Percentiles rank a stretch among this genome's conserved stretches.
These are phyloP conservation scores for Rhyzopertha dominica DNA, from an alignment of 1,140 invertebrate genomes.

Conservation along the genomic window DNA sequence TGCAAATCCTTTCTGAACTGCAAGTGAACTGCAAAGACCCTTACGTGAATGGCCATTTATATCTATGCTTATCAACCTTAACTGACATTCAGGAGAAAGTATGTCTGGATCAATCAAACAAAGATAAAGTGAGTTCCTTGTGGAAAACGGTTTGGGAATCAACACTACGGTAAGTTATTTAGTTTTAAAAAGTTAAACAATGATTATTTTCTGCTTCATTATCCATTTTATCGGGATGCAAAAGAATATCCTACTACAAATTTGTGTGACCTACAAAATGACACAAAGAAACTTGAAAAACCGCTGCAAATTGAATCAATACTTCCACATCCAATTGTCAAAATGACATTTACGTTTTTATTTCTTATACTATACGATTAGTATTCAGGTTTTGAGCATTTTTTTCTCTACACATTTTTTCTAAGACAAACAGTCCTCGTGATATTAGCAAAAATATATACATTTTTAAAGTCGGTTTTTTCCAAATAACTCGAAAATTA, in stretches of 20 bases:
- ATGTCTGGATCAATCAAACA: constrained; percentile 22
- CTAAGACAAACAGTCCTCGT: no score
- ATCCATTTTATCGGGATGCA: no score
- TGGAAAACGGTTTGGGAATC: constrained; percentile 48
- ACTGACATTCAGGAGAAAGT: constrained; percentile 36
- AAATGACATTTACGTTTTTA: neutral
- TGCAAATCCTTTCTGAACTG: constrained; percentile 42
- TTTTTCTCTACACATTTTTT: no score
- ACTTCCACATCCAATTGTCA: neutral
- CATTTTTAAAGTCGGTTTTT: no score
- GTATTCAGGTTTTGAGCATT: no score
- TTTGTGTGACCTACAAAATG: no score
- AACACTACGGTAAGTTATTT: constrained; percentile 41
- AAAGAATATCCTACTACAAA: no score
- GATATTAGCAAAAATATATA: no score
- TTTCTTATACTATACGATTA: no score
- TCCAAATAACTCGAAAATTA: no score
- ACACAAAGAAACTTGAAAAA: constrained; percentile 3
- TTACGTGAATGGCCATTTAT: constrained; percentile 41
- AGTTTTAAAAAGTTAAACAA: constrained; percentile 2
- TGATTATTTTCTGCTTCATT: no score
- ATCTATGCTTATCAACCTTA: constrained; percentile 39
- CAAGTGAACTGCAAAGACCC: constrained; percentile 41
- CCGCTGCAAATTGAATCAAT: neutral
- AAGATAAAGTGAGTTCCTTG: constrained; percentile 24